Evolutionary conservation across 2,113 vertebrate species (phyloP).

Genomic region (Rhea americana): DNA sequence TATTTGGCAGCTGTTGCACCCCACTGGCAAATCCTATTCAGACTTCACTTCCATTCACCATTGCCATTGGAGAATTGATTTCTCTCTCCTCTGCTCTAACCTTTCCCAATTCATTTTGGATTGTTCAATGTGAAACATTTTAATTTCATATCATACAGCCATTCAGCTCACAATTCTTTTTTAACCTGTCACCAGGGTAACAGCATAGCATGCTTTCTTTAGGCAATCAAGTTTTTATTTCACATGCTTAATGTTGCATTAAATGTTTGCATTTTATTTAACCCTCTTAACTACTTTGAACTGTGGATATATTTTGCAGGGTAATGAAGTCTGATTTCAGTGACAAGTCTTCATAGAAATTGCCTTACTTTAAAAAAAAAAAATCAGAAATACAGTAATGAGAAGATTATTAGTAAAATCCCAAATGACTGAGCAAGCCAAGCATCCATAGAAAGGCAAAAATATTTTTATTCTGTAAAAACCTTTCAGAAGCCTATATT

Average conservation of each 20-base stretch:
- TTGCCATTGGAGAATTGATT: conserved; percentile 94
- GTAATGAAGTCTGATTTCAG: conserved; percentile 74
- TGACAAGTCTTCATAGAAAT: conserved; percentile 65
- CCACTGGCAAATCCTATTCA: conserved; percentile 97
- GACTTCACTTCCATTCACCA: conserved; percentile 88
- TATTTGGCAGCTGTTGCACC: conserved; percentile 96
- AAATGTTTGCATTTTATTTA: conserved; percentile 84
- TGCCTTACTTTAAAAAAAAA: conserved; percentile 65
- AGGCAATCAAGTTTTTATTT: conserved; percentile 84
- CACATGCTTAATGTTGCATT: conserved; percentile 83
- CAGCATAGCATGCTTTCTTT: conserved; percentile 80
- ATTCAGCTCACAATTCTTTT: conserved; percentile 84
- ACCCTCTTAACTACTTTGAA: conserved; percentile 77
- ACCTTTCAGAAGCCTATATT: conserved; percentile 18
- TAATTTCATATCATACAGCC: conserved; percentile 93
- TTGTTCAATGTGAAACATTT: conserved; percentile 98
- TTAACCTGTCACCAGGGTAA: conserved; percentile 87
- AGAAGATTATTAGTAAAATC: conserved; percentile 69
- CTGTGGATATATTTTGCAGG: conserved; percentile 69
- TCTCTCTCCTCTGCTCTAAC: conserved; percentile 87
- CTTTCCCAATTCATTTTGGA: conserved; percentile 91
- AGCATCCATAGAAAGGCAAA: conserved; percentile 26
- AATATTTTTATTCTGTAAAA: conserved; percentile 48
- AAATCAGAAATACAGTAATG: conserved; percentile 69
- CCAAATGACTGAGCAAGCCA: conserved; percentile 50